Conservation (phyloP, 2,113 vertebrate species). For the Miniopterus natalensis region DNA sequence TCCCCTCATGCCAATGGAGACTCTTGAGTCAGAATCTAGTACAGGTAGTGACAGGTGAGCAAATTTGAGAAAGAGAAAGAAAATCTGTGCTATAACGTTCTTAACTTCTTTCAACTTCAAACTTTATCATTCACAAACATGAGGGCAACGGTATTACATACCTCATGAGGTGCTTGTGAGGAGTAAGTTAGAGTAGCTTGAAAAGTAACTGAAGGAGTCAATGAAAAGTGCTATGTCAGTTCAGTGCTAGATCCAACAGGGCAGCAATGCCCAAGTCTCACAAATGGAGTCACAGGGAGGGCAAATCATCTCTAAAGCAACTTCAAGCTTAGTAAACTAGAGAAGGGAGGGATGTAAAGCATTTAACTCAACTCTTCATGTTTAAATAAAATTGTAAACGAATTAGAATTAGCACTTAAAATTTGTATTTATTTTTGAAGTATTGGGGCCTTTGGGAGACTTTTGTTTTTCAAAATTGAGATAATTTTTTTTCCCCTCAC, state of each 20-base stretch:
- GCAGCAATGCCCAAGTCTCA: background rate
- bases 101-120: background rate
- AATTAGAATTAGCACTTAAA: background rate
- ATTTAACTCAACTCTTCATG: background rate
- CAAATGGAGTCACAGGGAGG: background rate
- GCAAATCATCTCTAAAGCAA: background rate
- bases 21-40: background rate
- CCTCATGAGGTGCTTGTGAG: background rate
- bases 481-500: conserved; percentile 77
- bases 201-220: background rate
- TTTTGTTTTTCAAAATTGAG: conserved; percentile 51
- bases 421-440: background rate
- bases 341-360: background rate
- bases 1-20: accelerated
- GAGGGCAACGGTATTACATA: background rate
- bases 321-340: background rate
- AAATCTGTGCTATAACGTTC: background rate
- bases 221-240: background rate
- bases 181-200: background rate
- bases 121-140: conserved; percentile 1
- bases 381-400: background rate
- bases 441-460: background rate
- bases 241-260: background rate
- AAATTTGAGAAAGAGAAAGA: background rate
- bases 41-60: background rate